These are phyloP conservation scores for Scatophagus argus DNA, from an alignment of 2,113 vertebrate species.

Conservation along the genomic window DNA sequence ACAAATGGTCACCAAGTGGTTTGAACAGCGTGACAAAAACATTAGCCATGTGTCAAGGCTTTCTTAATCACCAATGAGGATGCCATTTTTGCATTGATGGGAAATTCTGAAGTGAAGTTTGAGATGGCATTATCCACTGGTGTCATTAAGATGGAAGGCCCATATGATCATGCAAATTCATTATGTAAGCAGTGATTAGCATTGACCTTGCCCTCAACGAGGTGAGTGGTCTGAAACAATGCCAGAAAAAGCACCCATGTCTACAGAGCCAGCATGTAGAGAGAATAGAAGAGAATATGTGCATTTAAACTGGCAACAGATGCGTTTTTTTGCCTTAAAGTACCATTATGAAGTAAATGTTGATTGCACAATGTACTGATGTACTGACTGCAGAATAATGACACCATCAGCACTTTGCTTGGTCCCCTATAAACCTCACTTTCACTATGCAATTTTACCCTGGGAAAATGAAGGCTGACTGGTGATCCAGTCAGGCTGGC, in stretches of 20 bases:
- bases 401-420: no score
- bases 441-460: no score
- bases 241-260: slow-evolving; percentile 43
- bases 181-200: slow-evolving; percentile 75
- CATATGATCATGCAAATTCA: slow-evolving; percentile 72
- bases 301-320: background rate
- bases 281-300: background rate
- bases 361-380: no score
- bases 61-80: slow-evolving; percentile 75
- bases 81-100: slow-evolving; percentile 72
- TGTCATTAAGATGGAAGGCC: slow-evolving; percentile 68
- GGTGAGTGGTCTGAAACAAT: slow-evolving; percentile 58
- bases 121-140: slow-evolving; percentile 65
- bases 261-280: slow-evolving; percentile 10
- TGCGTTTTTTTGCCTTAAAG: no score
- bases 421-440: no score
- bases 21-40: slow-evolving; percentile 76
- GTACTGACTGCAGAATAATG: no score
- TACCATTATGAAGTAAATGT: no score
- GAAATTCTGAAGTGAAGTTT: slow-evolving; percentile 66
- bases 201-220: slow-evolving; percentile 71
- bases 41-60: slow-evolving; percentile 80
- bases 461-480: no score
- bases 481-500: no score
- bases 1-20: slow-evolving; percentile 76